Evolutionary conservation across 1,140 invertebrate species (phyloP), one percentile per base, ranked within the genome.

Genomic region (Drosophila navojoa): DNA sequence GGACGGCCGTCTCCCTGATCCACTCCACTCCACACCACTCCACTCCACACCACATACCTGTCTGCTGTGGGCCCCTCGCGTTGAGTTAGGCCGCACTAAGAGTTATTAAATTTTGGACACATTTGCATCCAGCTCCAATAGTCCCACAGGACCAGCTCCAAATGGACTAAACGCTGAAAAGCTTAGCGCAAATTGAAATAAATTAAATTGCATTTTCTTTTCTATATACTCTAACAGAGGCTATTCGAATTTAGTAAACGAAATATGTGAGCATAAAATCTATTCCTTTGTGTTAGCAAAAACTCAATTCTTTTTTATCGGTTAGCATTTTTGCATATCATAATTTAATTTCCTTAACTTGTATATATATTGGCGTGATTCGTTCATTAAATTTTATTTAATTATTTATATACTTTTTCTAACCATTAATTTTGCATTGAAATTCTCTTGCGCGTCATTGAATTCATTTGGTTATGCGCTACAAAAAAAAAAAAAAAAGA

Each of bases 121-220:
- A 76, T 76, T 76, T 73, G 63, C 74, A 73, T 67, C 57, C 35
- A 53, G 53, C n/a, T 35, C 22, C 63, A 67, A 27, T n/a, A 11
- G 42, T 67, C 63, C 63, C 63, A 5, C 19, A 40, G 63, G 53
- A 58, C 63, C 32, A 57, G n/a, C 32, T 22, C 53, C 42, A 19
- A 76, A 72, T 54, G 29, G 57, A 38, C 58, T 35, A 60, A 73
- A 54, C 45, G 49, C 55, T 68, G 63, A 71, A 53, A 55, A 69
- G 79, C 84, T 55, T 74, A 79, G 76, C 71, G 66, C 54, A 72
- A 87, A 87, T 79, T 81, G 77, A 50, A 64, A 82, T 67, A 79
- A 87, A 86, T 87, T 76, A 87, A 82, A 86, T 86, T 76, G 69
- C 47, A 74, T 85, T 79, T 73, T 60, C 44, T 52, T 42, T 69